Evolutionary conservation across 2,113 vertebrate genomes (phyloP), one percentile per base, ranked within the genome.

Genomic region (Lophochroa leadbeateri): DNA sequence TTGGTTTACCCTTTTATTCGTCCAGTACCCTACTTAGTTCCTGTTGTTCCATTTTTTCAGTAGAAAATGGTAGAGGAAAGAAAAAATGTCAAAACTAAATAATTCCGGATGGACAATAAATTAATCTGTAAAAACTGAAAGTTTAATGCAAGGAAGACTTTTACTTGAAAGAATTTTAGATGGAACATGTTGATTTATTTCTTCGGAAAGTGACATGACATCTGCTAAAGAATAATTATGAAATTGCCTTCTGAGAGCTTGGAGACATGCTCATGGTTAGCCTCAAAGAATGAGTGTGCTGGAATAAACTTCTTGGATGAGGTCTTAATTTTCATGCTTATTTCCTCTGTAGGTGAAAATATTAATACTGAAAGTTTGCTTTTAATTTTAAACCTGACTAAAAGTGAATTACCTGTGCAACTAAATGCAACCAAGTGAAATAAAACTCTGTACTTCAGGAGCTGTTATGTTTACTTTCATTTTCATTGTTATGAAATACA

Each of bases 291-390:
- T 18, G 4, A 4, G 2, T n/a, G 1, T 60, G 2, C 27, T 92
- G 43, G 11, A 79, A 77, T 19, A 71, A 43, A 35, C 8, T 43
- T 75, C 70, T 49, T 39, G 21, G 7, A 29, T 47, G 33, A 69
- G 2, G 16, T 16, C 63, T 81, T 80, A 67, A 31, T 91, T 81
- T 84, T 78, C 24, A 33, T 63, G 6, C 8, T 61, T 4, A 37
- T 92, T 91, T 94, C 33, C 23, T 86, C n/a, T 86, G n/a, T 14
- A 23, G 11, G 31, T 70, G 31, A 67, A 88, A 86, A 72, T 69
- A 19, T 15, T n/a, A 63, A 4, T 31, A 91, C 13, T 44, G n/a
- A 25, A 81, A 58, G 6, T 31, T 88, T 7, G 1, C 11, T 49
- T 81, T 81, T 19, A 52, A 15, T 3, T 89, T 92, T 78, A 31